These are phyloP conservation scores for Elephas maximus DNA, from an alignment of 2,113 vertebrate species.

Conservation along the genomic window DNA sequence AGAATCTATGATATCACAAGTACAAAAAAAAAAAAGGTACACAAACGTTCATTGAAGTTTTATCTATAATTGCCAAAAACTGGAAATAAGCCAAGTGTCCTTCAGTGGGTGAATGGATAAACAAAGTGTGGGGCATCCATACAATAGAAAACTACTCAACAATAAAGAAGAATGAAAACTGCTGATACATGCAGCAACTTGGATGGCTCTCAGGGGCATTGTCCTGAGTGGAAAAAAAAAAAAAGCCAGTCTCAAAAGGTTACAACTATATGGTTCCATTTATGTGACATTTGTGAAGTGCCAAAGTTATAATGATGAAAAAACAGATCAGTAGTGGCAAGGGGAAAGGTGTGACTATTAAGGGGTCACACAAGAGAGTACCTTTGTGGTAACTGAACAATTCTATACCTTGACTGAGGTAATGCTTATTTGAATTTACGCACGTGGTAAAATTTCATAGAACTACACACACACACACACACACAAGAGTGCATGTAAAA, in stretches of 20 bases:
- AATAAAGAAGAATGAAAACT: background rate
- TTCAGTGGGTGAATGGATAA: background rate
- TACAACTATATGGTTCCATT: background rate
- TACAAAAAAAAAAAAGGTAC: background rate
- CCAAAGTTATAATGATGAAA: background rate
- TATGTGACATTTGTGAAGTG: background rate
- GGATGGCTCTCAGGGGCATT: background rate
- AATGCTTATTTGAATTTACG: background rate
- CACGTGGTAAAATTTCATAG: background rate
- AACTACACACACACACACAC: background rate
- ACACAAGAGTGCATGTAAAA: background rate
- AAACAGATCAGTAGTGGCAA: background rate
- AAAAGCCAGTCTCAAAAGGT: background rate
- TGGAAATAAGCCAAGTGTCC: background rate
- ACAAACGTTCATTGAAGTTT: background rate
- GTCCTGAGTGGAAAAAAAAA: background rate
- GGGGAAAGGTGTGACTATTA: background rate
- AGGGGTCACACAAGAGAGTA: background rate
- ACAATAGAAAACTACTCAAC: background rate
- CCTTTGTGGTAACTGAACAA: background rate
- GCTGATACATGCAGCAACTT: background rate
- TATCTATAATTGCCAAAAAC: background rate
- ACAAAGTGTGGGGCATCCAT: background rate
- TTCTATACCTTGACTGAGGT: background rate
- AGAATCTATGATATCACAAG: background rate